These are phyloP conservation scores for Eurystomus gularis DNA, from an alignment of 2,113 vertebrate genomes.

Conservation along the genomic window DNA sequence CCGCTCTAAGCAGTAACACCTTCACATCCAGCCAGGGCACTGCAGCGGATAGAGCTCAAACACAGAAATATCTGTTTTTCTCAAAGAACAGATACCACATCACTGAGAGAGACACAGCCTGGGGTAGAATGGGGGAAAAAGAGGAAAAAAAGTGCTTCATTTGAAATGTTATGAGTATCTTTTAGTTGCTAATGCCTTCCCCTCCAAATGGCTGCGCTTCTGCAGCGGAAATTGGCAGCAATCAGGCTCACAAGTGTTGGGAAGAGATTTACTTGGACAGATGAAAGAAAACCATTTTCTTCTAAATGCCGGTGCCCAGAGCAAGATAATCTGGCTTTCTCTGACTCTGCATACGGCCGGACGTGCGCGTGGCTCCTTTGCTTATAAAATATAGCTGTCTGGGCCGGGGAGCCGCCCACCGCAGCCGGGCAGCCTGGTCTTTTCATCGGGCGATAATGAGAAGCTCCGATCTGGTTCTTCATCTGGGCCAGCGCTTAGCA, in stretches of 20 bases:
- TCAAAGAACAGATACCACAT: neutral
- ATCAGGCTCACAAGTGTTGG: conserved; percentile 65
- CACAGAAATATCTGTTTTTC: neutral
- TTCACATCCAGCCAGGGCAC: neutral
- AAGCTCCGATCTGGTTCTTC: neutral
- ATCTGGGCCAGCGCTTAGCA: neutral
- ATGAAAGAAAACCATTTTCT: conserved; percentile 71
- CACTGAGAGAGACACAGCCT: neutral
- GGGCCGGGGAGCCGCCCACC: neutral
- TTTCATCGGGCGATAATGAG: neutral
- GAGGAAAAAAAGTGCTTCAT: neutral
- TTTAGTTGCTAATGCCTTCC: conserved; percentile 50
- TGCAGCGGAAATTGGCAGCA: conserved; percentile 70
- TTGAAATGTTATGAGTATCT: conserved; percentile 61
- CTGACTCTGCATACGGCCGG: neutral
- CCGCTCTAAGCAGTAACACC: neutral
- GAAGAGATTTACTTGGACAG: conserved; percentile 68
- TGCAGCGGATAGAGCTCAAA: neutral
- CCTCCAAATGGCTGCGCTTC: conserved; percentile 50
- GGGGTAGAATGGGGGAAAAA: neutral
- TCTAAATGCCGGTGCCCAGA: conserved; percentile 45
- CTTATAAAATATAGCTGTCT: neutral
- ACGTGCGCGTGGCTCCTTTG: conserved; percentile 16
- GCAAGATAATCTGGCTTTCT: conserved; percentile 19
- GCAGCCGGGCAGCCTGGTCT: neutral